Evolutionary conservation across 2,888 invertebrate genomes (phyloP).

Genomic region (Thecocarcelia acutangulata): DNA sequence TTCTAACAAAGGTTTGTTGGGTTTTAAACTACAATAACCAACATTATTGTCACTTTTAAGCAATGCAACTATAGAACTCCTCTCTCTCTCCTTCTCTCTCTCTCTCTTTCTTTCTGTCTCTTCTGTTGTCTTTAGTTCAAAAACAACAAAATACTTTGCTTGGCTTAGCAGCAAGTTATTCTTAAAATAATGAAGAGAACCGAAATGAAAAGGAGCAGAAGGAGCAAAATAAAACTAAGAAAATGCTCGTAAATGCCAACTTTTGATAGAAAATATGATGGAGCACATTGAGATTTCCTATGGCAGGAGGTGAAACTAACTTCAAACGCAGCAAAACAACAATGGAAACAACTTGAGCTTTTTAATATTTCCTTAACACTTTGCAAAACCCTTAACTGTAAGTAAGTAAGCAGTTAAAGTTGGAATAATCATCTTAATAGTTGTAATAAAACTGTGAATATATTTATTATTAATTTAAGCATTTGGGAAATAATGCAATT

Average conservation of each 20-base stretch:
- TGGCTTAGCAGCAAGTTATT: background rate
- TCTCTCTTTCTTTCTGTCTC: no score
- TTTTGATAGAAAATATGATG: conserved; percentile 33
- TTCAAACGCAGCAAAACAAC: conserved; percentile 46
- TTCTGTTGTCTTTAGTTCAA: no score
- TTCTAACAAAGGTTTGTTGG: no score
- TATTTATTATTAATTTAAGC: no score
- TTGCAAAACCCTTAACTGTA: no score
- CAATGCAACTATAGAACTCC: no score
- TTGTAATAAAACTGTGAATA: background rate
- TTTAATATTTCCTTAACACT: conserved; percentile 43
- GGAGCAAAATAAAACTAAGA: background rate
- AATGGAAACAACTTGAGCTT: conserved; percentile 7
- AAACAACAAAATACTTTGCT: background rate
- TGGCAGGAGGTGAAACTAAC: conserved; percentile 61
- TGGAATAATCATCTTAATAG: conserved; percentile 36
- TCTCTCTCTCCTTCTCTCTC: no score
- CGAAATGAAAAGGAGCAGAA: background rate
- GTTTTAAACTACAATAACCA: no score
- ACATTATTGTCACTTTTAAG: no score
- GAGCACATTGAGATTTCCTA: conserved; percentile 54
- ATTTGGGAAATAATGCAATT: no score
- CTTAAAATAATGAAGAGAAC: background rate
- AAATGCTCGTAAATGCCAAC: conserved; percentile 2
- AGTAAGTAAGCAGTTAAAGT: conserved; percentile 6